These are phyloP conservation scores for Psophia crepitans DNA, from an alignment of 2,113 vertebrate genomes.

Conservation along the genomic window DNA sequence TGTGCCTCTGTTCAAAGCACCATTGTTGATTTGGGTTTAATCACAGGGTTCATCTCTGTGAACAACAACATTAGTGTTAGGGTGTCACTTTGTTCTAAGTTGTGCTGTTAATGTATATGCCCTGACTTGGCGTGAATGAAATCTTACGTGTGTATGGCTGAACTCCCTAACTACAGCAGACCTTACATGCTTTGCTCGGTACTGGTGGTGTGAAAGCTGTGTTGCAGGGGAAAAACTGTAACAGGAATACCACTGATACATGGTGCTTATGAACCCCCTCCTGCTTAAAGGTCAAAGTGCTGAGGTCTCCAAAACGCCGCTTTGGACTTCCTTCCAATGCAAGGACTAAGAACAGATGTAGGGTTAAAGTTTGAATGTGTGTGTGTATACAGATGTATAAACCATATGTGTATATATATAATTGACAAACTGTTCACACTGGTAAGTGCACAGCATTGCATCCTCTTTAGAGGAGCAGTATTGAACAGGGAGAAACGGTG, in stretches of 20 bases:
- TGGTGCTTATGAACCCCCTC: background rate
- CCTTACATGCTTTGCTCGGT: accelerated
- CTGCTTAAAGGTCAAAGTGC: background rate
- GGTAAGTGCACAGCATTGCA: background rate
- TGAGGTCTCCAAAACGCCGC: background rate
- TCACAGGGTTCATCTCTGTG: background rate
- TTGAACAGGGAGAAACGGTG: background rate
- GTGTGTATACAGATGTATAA: too few species aligned
- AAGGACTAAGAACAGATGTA: background rate
- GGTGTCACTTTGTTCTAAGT: background rate
- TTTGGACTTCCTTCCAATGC: background rate
- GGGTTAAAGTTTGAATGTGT: background rate
- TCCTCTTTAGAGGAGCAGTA: background rate
- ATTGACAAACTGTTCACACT: background rate
- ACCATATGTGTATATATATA: background rate
- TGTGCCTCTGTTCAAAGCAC: background rate
- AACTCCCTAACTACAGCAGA: accelerated
- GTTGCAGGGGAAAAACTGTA: background rate
- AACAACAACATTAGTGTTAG: background rate
- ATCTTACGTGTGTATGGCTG: accelerated
- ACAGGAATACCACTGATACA: accelerated
- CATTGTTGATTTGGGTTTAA: background rate
- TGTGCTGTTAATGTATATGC: background rate
- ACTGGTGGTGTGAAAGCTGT: background rate
- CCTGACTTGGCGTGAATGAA: background rate